Evolutionary conservation across 2,888 invertebrate genomes (phyloP).

Genomic region (Chaetogeoica ovagalla): DNA sequence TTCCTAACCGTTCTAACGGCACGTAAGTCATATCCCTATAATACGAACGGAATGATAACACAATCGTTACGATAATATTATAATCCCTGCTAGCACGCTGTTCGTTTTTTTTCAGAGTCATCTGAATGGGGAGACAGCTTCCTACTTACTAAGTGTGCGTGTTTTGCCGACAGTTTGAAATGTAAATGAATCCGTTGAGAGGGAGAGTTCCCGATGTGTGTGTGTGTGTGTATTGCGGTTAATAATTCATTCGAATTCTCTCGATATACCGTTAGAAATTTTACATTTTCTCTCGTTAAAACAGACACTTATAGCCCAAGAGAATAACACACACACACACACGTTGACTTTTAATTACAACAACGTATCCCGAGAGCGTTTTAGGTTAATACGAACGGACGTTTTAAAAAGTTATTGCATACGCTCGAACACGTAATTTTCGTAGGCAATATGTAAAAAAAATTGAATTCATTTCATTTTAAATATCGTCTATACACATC

Average conservation of each 20-base stretch:
- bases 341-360: slow-evolving; percentile 11
- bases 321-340: background rate
- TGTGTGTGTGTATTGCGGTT: background rate
- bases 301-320: background rate
- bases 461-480: too few species aligned
- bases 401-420: too few species aligned
- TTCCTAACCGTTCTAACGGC: background rate
- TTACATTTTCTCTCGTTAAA: slow-evolving; percentile 17
- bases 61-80: background rate
- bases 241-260: slow-evolving; percentile 41
- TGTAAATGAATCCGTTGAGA: slow-evolving; percentile 17
- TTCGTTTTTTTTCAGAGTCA: slow-evolving; percentile 6
- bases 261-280: slow-evolving; percentile 14
- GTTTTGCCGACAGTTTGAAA: slow-evolving; percentile 19
- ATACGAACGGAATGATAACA: background rate
- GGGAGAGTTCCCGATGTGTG: background rate
- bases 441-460: too few species aligned
- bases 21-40: background rate
- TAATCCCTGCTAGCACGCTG: background rate
- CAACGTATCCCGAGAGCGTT: background rate
- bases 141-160: slow-evolving; percentile 1
- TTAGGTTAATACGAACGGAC: too few species aligned
- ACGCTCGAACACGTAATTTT: too few species aligned
- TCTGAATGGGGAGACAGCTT: background rate
- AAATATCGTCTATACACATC: too few species aligned